Conservation (phyloP, 2,113 vertebrate species). For the Tetraodon nigroviridis region DNA sequence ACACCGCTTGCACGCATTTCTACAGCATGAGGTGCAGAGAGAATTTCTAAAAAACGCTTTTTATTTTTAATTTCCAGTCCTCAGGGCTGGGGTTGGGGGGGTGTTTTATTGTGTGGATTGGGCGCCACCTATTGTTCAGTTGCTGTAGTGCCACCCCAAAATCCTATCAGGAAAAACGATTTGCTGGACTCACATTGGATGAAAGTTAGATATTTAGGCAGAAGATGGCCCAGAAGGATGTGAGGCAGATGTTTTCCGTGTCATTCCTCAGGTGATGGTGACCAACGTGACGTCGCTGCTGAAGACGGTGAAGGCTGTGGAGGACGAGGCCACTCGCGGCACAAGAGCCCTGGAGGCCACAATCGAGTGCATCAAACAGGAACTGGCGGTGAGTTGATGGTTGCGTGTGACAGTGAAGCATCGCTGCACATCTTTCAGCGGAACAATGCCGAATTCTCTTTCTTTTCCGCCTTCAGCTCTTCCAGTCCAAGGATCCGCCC, state of each 20-base stretch:
- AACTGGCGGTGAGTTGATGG: constrained; percentile 81
- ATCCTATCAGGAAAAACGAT: background rate
- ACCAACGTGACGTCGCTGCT: constrained; percentile 96
- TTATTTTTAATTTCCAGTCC: background rate
- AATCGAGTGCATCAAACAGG: constrained; percentile 96
- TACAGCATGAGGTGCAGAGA: background rate
- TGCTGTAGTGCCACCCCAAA: constrained; percentile 7
- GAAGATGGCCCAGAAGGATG: too few species aligned
- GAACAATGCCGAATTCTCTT: too few species aligned
- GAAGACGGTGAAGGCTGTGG: constrained; percentile 97
- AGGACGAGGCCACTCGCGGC: constrained; percentile 95
- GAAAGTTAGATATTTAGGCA: too few species aligned
- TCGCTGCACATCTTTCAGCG: too few species aligned
- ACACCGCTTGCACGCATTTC: constrained; percentile 1
- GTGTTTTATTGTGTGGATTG: background rate
- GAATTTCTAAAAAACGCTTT: background rate
- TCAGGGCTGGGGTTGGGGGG: background rate
- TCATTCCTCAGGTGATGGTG: constrained; percentile 87
- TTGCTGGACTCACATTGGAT: too few species aligned
- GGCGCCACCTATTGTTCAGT: constrained; percentile 33
- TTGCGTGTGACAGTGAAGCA: background rate
- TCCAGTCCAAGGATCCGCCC: constrained; percentile 86
- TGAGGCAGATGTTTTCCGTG: background rate
- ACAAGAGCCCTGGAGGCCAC: constrained; percentile 95
- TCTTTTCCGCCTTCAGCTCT: constrained; percentile 73